Evolutionary conservation across 2,888 invertebrate genomes (phyloP).

Genomic region (Prosapia bicincta): DNA sequence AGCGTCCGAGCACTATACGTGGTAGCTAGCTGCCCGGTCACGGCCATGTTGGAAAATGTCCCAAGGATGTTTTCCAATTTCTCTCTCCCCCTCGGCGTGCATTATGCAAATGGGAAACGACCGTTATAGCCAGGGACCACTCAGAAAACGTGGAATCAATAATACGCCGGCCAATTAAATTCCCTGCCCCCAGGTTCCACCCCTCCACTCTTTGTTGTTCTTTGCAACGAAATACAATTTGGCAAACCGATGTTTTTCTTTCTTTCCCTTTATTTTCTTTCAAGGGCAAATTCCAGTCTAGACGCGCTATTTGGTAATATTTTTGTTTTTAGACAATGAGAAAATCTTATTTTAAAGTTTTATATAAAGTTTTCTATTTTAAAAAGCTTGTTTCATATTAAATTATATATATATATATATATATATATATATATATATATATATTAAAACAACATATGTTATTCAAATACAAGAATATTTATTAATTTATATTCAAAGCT

Average conservation of each 20-base stretch:
- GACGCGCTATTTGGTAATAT: too few species aligned
- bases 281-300: neutral
- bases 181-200: conserved; percentile 7
- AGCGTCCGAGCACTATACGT: conserved; percentile 16
- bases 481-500: too few species aligned
- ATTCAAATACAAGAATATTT: too few species aligned
- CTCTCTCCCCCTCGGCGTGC: conserved; percentile 28
- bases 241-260: neutral
- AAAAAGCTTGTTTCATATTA: too few species aligned
- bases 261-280: neutral
- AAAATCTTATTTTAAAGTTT: too few species aligned
- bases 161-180: conserved; percentile 24
- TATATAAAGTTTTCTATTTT: too few species aligned
- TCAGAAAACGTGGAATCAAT: conserved; percentile 28
- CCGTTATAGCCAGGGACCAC: conserved; percentile 27
- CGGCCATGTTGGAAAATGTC: conserved; percentile 39
- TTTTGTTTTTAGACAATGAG: too few species aligned
- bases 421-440: too few species aligned
- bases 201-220: conserved; percentile 22
- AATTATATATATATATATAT: too few species aligned
- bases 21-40: conserved; percentile 22
- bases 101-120: conserved; percentile 27
- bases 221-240: neutral
- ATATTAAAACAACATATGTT: too few species aligned
- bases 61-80: conserved; percentile 38